phyloP scores from a whole-genome alignment of 2,888 invertebrate species.

The Subacronicta megacephala region DNA sequence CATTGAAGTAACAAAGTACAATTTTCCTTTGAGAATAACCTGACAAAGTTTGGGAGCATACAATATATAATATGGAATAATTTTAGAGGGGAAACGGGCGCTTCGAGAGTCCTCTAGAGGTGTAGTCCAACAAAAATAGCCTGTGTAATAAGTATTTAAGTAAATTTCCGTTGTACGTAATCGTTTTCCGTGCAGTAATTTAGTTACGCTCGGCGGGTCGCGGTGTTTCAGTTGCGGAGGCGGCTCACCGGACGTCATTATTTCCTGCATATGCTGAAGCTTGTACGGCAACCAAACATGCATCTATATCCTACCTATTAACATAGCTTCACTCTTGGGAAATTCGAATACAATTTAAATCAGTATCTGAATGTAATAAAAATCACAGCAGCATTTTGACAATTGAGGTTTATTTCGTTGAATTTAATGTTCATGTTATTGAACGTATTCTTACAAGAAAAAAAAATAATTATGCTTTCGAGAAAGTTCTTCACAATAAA shows the following conservation, averaged over 20 bases:
- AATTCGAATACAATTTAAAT: conserved; percentile 1
- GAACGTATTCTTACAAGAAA: too few relatives aligned
- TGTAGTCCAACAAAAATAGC: conserved; percentile 55
- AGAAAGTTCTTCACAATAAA: too few relatives aligned
- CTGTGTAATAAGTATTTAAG: conserved; percentile 68
- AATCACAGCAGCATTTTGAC: too few relatives aligned
- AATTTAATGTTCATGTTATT: too few relatives aligned
- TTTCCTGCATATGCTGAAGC: conserved; percentile 72
- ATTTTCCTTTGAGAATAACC: conserved; percentile 79
- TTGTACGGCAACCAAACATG: conserved; percentile 30
- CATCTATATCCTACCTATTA: conserved; percentile 24
- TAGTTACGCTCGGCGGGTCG: conserved; percentile 65
- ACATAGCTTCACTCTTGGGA: conserved; percentile 5
- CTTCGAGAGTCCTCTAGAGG: conserved; percentile 4
- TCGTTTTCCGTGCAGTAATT: conserved; percentile 77
- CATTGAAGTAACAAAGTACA: conserved; percentile 81
- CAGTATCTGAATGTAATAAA: neutral
- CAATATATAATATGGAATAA: conserved; percentile 59
- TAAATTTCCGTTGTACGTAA: conserved; percentile 73
- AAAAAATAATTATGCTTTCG: too few relatives aligned
- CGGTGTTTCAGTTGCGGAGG: conserved; percentile 77
- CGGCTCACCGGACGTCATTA: conserved; percentile 77
- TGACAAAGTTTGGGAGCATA: conserved; percentile 71
- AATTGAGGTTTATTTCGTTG: too few relatives aligned
- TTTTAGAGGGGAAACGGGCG: conserved; percentile 31